Evolutionary conservation across 1,140 invertebrate genomes (phyloP), one percentile per base, ranked within the genome.

Genomic region (Drosophila mayri): DNA sequence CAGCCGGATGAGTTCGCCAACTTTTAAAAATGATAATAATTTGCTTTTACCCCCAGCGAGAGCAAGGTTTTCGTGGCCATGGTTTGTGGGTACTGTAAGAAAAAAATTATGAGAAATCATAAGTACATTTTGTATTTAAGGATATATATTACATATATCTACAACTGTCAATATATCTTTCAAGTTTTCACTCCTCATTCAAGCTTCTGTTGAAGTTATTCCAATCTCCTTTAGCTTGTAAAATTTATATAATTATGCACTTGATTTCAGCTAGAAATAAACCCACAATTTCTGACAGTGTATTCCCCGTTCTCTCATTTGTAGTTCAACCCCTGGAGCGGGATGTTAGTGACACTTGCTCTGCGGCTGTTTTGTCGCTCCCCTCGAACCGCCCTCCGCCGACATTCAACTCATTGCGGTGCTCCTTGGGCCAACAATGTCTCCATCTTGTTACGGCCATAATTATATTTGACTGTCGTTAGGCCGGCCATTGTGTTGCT

Each of bases 401-500:
- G 44, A 28, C 47, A 43, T 41, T 25, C 50, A 30, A 54, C 57
- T 64, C 67, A 70, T 88, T 79, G 71, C 65, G 47, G 70, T 43
- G 40, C 64, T 70, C 65, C 65, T 62, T 73, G 76, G 54, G 43
- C 64, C 76, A 64, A 71, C 76, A 90, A 84, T 78, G 81, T 88
- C 84, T 85, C 68, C 81, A 81, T 88, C 88, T 85, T 85, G 84
- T 84, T 77, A 78, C 63, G 68, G 78, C 74, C 65, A 90, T 88
- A 88, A 88, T 88, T 88, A 88, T 90, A 88, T 88, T 88, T 88
- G 81, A 85, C 85, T 88, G 81, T 68, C 85, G 78, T 81, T 81
- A 75, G 74, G 65, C 44, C 64, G 47, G 72, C 37, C 61, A 79
- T 80, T 60, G 71, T 63, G 55, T 60, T 60, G 50, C 64, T 52